Evolutionary conservation across 2,797 vertebrate species (phyloP).

Genomic region (Leuciscus waleckii): DNA sequence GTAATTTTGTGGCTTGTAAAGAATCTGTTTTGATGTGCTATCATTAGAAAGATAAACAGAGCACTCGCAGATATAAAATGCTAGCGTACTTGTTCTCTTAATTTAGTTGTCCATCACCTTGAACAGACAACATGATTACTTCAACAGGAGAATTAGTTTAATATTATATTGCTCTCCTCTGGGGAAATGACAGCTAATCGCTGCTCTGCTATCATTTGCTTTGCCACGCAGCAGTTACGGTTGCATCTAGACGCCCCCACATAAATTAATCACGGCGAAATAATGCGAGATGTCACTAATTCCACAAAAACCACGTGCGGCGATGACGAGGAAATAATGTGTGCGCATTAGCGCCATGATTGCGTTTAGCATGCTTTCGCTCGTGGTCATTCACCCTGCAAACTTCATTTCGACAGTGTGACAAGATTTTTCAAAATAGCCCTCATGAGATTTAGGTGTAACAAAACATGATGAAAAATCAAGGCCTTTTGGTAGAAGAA

Average conservation of each 20-base stretch:
- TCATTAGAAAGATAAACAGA: slow-evolving; percentile 49
- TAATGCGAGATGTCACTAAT: slow-evolving; percentile 55
- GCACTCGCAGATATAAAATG: slow-evolving; percentile 53
- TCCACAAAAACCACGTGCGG: slow-evolving; percentile 1
- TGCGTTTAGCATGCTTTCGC: slow-evolving; percentile 16
- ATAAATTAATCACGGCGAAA: slow-evolving; percentile 64
- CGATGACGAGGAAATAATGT: slow-evolving; percentile 40
- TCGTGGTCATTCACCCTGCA: slow-evolving; percentile 31
- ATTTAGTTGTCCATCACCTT: slow-evolving; percentile 74
- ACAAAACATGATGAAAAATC: slow-evolving; percentile 43
- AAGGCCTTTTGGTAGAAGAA: slow-evolving; percentile 3
- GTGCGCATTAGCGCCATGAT: slow-evolving; percentile 11
- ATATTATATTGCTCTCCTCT: slow-evolving; percentile 67
- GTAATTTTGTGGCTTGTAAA: slow-evolving; percentile 11
- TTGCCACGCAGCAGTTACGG: slow-evolving; percentile 67
- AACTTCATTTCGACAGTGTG: background rate
- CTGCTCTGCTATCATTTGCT: slow-evolving; percentile 74
- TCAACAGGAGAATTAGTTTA: slow-evolving; percentile 69
- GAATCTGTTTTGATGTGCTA: slow-evolving; percentile 55
- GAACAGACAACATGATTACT: slow-evolving; percentile 65
- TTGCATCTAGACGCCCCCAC: slow-evolving; percentile 59
- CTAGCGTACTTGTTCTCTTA: slow-evolving; percentile 65
- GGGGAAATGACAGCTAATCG: slow-evolving; percentile 65
- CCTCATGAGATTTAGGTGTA: slow-evolving; percentile 27
- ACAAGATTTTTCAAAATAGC: slow-evolving; percentile 37